Conservation (phyloP, 2,797 vertebrate species). For the Coendou prehensilis region DNA sequence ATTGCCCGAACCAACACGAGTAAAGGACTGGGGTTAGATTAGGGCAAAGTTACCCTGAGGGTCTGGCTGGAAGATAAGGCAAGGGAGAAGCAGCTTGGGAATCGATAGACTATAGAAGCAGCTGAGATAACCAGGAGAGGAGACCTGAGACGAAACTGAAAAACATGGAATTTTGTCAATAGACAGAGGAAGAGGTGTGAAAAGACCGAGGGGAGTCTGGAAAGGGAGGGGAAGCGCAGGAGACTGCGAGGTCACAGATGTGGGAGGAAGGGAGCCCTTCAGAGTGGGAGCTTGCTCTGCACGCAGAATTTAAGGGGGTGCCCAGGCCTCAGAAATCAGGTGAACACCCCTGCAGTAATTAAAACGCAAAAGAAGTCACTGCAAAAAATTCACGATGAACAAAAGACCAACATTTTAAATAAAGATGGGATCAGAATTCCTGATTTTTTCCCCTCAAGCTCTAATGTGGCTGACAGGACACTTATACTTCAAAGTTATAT, state of each 20-base stretch:
- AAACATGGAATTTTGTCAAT: background rate
- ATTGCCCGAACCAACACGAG: background rate
- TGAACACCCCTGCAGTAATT: background rate
- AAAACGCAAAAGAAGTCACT: background rate
- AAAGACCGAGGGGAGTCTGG: background rate
- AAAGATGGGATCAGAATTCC: background rate
- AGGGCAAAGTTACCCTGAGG: background rate
- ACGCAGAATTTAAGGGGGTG: background rate
- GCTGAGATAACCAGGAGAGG: background rate
- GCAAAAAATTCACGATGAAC: background rate
- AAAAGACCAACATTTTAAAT: constrained; percentile 42
- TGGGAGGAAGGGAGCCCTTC: background rate
- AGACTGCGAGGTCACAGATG: background rate
- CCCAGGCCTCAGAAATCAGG: background rate
- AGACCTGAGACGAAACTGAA: background rate
- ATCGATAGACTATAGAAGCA: background rate
- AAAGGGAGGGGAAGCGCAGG: background rate
- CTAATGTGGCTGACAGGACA: background rate
- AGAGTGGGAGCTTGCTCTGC: background rate
- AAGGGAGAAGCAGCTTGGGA: background rate
- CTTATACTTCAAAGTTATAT: background rate
- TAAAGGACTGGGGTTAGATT: background rate
- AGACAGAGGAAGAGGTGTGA: background rate
- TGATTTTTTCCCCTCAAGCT: constrained; percentile 31
- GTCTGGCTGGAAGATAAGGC: background rate